Conservation (phyloP, 2,113 vertebrate genomes). For the Vulpes lagopus region DNA sequence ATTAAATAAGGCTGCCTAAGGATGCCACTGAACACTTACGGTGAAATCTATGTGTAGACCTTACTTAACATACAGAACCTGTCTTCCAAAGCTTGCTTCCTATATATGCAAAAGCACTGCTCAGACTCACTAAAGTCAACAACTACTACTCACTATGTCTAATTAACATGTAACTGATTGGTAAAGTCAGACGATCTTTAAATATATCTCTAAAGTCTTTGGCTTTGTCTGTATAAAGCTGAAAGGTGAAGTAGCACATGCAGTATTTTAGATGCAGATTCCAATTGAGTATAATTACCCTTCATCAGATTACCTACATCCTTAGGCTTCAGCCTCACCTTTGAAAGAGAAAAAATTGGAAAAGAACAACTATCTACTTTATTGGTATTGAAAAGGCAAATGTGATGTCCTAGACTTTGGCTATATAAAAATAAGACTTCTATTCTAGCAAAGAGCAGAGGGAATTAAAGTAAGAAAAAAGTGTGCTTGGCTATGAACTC, state of each 20-base stretch:
- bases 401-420: not conserved
- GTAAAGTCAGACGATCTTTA: not conserved
- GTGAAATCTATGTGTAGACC: not conserved
- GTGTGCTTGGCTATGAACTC: not conserved
- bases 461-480: not conserved
- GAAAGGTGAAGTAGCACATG: not conserved
- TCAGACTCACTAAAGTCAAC: not conserved
- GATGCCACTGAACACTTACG: fast-evolving
- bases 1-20: not conserved
- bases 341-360: not conserved
- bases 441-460: not conserved
- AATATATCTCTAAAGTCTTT: not conserved
- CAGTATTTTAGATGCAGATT: not conserved
- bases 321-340: not conserved
- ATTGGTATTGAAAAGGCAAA: not conserved
- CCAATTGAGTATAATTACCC: not conserved
- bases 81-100: not conserved
- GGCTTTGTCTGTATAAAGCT: not conserved
- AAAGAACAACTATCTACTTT: not conserved
- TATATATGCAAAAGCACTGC: not conserved
- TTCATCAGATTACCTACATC: not conserved
- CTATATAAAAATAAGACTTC: not conserved
- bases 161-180: not conserved
- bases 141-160: not conserved
- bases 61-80: not conserved